Evolutionary conservation across 2,888 invertebrate genomes (phyloP).

Genomic region (Tanytarsus gracilentus): DNA sequence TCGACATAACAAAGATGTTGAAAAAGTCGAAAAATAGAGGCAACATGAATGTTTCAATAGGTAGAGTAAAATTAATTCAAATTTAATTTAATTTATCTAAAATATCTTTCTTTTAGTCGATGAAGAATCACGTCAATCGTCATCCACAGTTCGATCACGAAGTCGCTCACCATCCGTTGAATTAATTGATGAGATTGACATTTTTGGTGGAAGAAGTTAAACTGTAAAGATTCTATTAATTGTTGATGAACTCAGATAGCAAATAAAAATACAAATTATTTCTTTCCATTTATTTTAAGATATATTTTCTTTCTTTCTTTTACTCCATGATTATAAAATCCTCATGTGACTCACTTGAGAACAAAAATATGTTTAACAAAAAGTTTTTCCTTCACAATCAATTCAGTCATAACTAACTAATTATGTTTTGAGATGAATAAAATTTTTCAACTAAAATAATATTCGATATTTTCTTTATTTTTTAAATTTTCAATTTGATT

Average conservation of each 20-base stretch:
- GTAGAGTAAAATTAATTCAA: background rate
- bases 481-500: too few relatives aligned
- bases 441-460: background rate
- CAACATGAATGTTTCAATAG: background rate
- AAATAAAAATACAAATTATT: too few relatives aligned
- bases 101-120: background rate
- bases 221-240: background rate
- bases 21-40: background rate
- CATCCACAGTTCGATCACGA: background rate
- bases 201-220: conserved; percentile 8
- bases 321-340: too few relatives aligned
- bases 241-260: too few relatives aligned
- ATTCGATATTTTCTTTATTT: background rate
- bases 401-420: too few relatives aligned
- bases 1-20: conserved; percentile 8
- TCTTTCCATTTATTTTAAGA: too few relatives aligned
- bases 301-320: too few relatives aligned
- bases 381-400: too few relatives aligned
- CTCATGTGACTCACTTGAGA: too few relatives aligned
- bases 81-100: background rate
- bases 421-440: too few relatives aligned
- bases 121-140: background rate
- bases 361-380: too few relatives aligned
- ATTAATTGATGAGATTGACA: conserved; percentile 16
- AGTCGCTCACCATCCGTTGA: conserved; percentile 17